Evolutionary conservation across 64 coral and sea anemone genomes (phyloP).

Genomic region (Astreopora myriophthalma): DNA sequence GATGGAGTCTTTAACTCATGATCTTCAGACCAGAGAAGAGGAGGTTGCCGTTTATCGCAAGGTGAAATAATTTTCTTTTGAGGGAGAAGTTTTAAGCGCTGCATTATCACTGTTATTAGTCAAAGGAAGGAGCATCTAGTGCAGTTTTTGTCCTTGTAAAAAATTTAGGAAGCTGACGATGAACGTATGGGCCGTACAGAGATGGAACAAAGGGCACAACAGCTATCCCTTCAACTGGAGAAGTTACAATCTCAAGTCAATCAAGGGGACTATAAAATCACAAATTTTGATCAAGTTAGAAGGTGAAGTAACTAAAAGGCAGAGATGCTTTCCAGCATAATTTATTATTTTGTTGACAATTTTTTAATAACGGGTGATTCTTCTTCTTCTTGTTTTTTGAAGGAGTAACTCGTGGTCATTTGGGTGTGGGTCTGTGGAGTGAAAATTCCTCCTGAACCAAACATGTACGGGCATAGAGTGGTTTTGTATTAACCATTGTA

Average conservation of each 20-base stretch:
- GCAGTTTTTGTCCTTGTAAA: neutral
- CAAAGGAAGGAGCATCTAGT: no score
- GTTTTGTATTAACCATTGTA: no score
- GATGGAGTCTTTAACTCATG: conserved; percentile 78
- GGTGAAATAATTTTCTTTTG: neutral
- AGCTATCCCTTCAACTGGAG: conserved; percentile 78
- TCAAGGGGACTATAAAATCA: conserved; percentile 85
- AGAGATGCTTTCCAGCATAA: neutral
- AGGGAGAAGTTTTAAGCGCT: neutral
- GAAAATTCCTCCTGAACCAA: no score
- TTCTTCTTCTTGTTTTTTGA: no score
- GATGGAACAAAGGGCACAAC: conserved; percentile 84
- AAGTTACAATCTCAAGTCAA: conserved; percentile 78
- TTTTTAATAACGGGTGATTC: neutral
- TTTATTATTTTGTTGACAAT: neutral
- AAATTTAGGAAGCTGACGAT: conserved; percentile 81
- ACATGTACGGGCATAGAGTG: no score
- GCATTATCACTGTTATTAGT: neutral
- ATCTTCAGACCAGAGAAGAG: conserved; percentile 79
- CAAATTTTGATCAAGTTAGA: conserved; percentile 93
- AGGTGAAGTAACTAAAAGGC: conserved; percentile 44
- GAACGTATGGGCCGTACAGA: conserved; percentile 81
- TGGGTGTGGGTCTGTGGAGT: no score
- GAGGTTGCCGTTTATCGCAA: conserved; percentile 83
- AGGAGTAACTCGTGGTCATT: no score